Conservation (phyloP, 2,113 vertebrate genomes). For the Salminus brasiliensis region DNA sequence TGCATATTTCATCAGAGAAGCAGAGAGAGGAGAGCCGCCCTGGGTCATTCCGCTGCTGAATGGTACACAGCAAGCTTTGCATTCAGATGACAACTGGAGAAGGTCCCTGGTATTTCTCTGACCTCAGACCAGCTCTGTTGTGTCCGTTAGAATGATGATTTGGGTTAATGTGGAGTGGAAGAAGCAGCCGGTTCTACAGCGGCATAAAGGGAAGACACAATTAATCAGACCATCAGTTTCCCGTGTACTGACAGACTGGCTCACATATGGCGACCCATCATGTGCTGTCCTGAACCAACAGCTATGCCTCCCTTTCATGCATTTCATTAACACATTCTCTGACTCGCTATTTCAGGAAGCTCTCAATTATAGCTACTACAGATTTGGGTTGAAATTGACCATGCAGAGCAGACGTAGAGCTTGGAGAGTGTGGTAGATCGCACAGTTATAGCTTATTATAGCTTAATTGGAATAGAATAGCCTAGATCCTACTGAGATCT, state of each 20-base stretch:
- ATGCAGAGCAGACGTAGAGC: neutral
- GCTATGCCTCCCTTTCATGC: neutral
- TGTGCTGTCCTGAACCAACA: neutral
- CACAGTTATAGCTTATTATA: too few relatives aligned
- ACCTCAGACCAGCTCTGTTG: neutral
- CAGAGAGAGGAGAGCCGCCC: neutral
- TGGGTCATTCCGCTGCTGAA: slow-evolving; percentile 24
- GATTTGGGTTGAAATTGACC: neutral
- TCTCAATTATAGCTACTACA: neutral
- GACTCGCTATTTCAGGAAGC: neutral
- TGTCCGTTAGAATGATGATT: too few relatives aligned
- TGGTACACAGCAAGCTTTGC: neutral
- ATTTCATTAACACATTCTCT: neutral
- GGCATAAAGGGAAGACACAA: neutral
- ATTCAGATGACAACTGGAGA: neutral
- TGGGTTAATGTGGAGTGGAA: too few relatives aligned
- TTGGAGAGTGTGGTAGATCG: too few relatives aligned
- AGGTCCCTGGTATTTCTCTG: neutral
- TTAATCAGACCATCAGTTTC: neutral
- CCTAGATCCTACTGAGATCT: too few relatives aligned
- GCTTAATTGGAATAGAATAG: too few relatives aligned
- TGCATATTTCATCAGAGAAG: slow-evolving; percentile 45
- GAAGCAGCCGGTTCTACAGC: neutral
- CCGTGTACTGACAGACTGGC: neutral
- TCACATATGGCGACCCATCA: neutral